Evolutionary conservation across 1,140 invertebrate genomes (phyloP).

Genomic region (Trachymyrmex septentrionalis): DNA sequence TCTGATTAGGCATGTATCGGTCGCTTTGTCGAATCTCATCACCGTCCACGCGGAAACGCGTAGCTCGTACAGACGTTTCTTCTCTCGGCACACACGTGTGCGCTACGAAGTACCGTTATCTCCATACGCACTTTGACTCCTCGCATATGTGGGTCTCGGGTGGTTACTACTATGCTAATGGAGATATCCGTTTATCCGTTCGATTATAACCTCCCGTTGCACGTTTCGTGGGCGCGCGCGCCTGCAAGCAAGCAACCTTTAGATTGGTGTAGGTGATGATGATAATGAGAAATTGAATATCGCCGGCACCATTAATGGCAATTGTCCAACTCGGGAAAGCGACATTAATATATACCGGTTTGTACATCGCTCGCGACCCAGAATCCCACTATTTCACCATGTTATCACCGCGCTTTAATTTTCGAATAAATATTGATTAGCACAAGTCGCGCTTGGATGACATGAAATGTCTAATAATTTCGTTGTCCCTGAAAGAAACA

Average conservation of each 20-base stretch:
- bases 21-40: slow-evolving; percentile 50
- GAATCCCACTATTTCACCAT: slow-evolving; percentile 15
- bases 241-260: background rate
- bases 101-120: slow-evolving; percentile 72
- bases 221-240: slow-evolving; percentile 15
- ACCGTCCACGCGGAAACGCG: slow-evolving; percentile 41
- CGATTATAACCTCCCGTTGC: slow-evolving; percentile 64
- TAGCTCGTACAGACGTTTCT: slow-evolving; percentile 53
- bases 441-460: background rate
- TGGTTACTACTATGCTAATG: slow-evolving; percentile 72
- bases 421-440: background rate
- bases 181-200: slow-evolving; percentile 72
- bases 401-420: slow-evolving; percentile 4
- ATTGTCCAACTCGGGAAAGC: slow-evolving; percentile 37
- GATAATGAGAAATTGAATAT: slow-evolving; percentile 43
- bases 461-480: background rate
- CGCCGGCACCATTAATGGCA: slow-evolving; percentile 21
- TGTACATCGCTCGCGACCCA: slow-evolving; percentile 10
- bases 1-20: slow-evolving; percentile 52
- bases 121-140: slow-evolving; percentile 77
- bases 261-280: slow-evolving; percentile 32
- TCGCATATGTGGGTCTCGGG: slow-evolving; percentile 74
- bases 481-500: background rate
- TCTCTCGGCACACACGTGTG: slow-evolving; percentile 22
- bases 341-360: slow-evolving; percentile 33